Base-by-base conservation (phyloP, 2,113 vertebrate genomes). In the Corythoichthys intestinalis region DNA sequence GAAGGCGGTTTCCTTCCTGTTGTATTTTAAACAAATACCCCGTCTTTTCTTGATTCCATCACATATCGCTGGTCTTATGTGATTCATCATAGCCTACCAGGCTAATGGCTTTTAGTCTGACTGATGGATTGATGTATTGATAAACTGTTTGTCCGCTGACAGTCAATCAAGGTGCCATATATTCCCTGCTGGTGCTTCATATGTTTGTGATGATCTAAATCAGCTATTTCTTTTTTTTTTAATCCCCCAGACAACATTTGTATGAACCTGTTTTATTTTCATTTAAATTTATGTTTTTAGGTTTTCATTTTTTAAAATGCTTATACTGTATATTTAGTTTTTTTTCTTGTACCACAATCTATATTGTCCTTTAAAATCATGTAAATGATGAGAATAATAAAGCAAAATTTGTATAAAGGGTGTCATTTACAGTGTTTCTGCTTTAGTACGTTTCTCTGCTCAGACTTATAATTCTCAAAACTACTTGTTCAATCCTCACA, bases 371-470 rank as follows among this genome's bases (percentile, higher is more conserved):
- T 89, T 80, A 81, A 57, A 83, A 38, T 84, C 53, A 81, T 82
- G 17, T 87, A 63, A 83, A 83, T 48, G 69, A 72, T 81, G 67
- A 86, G 81, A 79, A 69, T 77, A 90, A 87, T 82, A 89, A 89
- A 86, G 69, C 79, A 73, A 79, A 2, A 69, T 88, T 85, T 91
- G 66, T 81, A 79, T 4, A 71, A 77, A 82, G 57, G 76, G 59
- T 81, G 7, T 66, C 70, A 13, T 78, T 62, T 77, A 54, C 56
- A 56, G 41, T 5, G 20, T 28, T 28, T 28, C 20, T 28, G 20
- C 20, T 28, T 28, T 28, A 28, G 20, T 28, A 28, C 20, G 20
- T 28, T 28, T 28, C 20, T 28, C 20, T 28, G 20, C 20, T 28
- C 20, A 28, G 20, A 28, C 20, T 28, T 28, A 28, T 28, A 28